Evolutionary conservation across 2,888 invertebrate genomes (phyloP).

Genomic region (Yponomeuta plumbellus): DNA sequence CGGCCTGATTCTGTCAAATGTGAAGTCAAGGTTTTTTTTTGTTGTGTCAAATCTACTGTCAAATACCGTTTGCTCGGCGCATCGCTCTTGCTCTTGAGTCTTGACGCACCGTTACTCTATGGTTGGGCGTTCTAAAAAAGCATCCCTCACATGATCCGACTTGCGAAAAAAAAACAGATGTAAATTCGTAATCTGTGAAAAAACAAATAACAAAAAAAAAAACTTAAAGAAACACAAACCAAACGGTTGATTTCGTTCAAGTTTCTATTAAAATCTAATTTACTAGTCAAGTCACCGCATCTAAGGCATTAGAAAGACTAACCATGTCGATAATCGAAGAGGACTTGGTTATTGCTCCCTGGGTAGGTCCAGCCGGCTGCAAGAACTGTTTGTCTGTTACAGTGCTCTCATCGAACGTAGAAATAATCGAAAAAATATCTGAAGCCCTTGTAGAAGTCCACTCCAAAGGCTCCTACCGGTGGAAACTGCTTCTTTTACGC

Average conservation of each 20-base stretch:
- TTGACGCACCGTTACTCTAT: too few species aligned
- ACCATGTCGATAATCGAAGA: slow-evolving; percentile 49
- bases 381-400: slow-evolving; percentile 54
- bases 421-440: slow-evolving; percentile 55
- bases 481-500: slow-evolving; percentile 56
- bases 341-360: slow-evolving; percentile 45
- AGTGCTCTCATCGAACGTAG: slow-evolving; percentile 53
- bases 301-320: neutral
- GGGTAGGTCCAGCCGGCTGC: slow-evolving; percentile 56
- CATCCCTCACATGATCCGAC: neutral
- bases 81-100: too few species aligned
- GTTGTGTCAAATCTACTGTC: neutral
- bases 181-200: neutral
- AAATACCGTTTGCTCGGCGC: neutral
- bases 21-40: too few species aligned
- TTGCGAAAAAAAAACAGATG: neutral
- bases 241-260: neutral
- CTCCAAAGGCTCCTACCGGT: slow-evolving; percentile 44
- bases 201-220: neutral
- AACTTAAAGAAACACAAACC: neutral
- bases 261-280: neutral
- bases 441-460: slow-evolving; percentile 54
- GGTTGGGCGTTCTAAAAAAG: neutral
- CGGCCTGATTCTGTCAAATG: neutral
- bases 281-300: neutral